phyloP scores from a whole-genome alignment of 2,113 vertebrate genomes.

The Panthera leo region DNA sequence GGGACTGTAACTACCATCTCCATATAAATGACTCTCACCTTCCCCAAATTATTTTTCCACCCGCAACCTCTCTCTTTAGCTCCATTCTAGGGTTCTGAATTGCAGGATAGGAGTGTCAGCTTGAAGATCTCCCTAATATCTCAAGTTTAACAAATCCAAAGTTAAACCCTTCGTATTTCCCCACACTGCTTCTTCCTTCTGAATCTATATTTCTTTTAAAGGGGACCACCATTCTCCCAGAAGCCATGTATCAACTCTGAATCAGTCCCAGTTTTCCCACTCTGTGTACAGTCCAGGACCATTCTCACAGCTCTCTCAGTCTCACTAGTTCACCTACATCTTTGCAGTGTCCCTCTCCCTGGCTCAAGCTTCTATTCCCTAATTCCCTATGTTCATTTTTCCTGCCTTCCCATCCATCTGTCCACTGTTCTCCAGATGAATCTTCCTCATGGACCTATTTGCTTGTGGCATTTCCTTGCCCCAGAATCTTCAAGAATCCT shows the following conservation, averaged over 20 bases:
- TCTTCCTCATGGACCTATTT: neutral
- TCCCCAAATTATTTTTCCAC: neutral
- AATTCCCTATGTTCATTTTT: neutral
- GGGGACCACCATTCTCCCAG: neutral
- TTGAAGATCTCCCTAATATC: slow-evolving; percentile 31
- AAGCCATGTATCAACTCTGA: neutral
- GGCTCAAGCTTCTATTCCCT: neutral
- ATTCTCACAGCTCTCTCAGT: neutral
- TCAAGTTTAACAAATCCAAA: slow-evolving; percentile 56
- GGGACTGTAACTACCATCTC: neutral
- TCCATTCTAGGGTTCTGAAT: slow-evolving; percentile 19
- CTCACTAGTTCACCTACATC: neutral
- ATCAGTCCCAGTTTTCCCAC: neutral
- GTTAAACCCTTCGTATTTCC: neutral
- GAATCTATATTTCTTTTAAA: neutral
- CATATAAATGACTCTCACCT: neutral
- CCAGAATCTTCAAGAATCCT: neutral
- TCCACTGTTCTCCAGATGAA: neutral
- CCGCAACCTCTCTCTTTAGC: neutral
- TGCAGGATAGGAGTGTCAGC: neutral
- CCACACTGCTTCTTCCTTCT: neutral
- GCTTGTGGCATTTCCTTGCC: neutral
- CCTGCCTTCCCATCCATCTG: neutral
- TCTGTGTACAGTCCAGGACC: neutral
- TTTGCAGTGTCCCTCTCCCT: neutral